Evolutionary conservation across 1,140 invertebrate genomes (phyloP).

Genomic region (Drosophila prosaltans): DNA sequence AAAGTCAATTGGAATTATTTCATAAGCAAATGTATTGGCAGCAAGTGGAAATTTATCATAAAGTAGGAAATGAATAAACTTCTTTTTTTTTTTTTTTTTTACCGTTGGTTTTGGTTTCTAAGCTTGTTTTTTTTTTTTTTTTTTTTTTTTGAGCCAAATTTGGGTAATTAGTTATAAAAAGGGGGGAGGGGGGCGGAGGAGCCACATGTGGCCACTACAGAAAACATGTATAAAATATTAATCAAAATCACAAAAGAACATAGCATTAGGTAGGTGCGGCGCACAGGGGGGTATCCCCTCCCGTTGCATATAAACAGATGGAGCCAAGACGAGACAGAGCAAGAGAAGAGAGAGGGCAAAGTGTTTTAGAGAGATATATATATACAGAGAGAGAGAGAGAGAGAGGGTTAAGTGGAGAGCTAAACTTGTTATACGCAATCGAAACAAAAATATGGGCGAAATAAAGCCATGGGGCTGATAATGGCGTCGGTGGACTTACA

Average conservation of each 20-base stretch:
- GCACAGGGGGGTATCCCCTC: slow-evolving; percentile 33
- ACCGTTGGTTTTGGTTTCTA: slow-evolving; percentile 49
- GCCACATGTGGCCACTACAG: slow-evolving; percentile 54
- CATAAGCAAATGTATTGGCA: slow-evolving; percentile 28
- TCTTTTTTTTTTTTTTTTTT: slow-evolving; percentile 34
- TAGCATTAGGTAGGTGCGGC: slow-evolving; percentile 49
- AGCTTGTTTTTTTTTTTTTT: slow-evolving; percentile 14
- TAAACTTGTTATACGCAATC: slow-evolving; percentile 81
- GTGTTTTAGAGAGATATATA: background rate
- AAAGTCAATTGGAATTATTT: slow-evolving; percentile 26
- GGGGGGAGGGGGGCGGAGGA: slow-evolving; percentile 38
- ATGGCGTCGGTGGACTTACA: background rate
- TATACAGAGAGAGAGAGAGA: background rate
- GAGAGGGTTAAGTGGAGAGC: slow-evolving; percentile 25
- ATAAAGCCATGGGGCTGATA: slow-evolving; percentile 53
- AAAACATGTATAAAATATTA: slow-evolving; percentile 76
- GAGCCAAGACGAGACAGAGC: background rate
- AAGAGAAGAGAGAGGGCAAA: background rate
- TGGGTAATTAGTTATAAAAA: slow-evolving; percentile 70
- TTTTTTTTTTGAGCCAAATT: slow-evolving; percentile 49
- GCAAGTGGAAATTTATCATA: slow-evolving; percentile 33
- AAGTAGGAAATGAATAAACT: slow-evolving; percentile 50
- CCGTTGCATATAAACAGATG: slow-evolving; percentile 27
- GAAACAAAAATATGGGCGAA: slow-evolving; percentile 77
- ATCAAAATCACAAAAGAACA: slow-evolving; percentile 72